Evolutionary conservation across 2,888 invertebrate genomes (phyloP), one percentile per base, ranked within the genome.

Genomic region (Zygaena filipendulae): DNA sequence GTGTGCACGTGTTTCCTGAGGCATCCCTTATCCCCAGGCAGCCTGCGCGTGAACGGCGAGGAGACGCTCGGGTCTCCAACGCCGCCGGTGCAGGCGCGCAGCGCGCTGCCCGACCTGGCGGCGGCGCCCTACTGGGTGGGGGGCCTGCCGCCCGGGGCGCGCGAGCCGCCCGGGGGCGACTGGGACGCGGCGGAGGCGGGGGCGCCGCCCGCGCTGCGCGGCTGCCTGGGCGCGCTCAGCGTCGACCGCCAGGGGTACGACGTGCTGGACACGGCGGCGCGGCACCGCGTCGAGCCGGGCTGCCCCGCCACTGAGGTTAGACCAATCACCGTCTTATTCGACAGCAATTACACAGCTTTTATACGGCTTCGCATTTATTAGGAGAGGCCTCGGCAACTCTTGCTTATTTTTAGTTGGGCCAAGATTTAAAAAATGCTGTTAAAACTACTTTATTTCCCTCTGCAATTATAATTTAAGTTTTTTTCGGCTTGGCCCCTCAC

Each of bases 191-290:
- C 27, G n/a, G 26, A 59, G 1, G 42, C 25, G 38, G 61, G 27
- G 51, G 56, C 33, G 45, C 58, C 49, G 4, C 53, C 59, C 2
- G 43, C 88, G 0, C 88, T 92, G 61, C 82, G 92, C 27, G 95
- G 95, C n/a, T 94, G 93, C 51, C 83, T 95, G 77, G 87, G 87
- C 25, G 88, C 88, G 32, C 82, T 94, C 2, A 83, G 86, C 21
- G 85, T 91, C 5, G 87, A 87, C 46, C 68, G 86, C 26, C 84
- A 88, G 50, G 84, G 86, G 0, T 89, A 88, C 45, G 89, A 91
- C 60, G 84, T 90, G 6, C 70, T 90, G 43, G 86, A 86, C 25
- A 87, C 90, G 30, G 70, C 81, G 0, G 80, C 84, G 2, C 82
- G 85, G 43, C 87, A 87, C 45, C 92, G 91, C 0, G 83, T 92